phyloP scores from a whole-genome alignment of 2,888 invertebrate species.

The Agrotis puta region DNA sequence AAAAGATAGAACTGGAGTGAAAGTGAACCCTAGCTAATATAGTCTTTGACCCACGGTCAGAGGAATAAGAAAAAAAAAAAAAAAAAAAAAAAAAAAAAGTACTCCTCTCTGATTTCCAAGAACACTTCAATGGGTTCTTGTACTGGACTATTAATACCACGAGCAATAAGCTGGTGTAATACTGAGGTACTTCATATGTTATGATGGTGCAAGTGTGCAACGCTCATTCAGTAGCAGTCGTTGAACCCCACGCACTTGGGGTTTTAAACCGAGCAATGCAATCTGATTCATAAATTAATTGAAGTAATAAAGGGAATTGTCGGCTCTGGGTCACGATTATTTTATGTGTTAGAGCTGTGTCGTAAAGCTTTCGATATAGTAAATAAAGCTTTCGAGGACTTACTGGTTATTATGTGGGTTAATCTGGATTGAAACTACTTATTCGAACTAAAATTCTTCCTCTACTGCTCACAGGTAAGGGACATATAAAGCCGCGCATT shows the following conservation, averaged over 20 bases:
- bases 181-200: slow-evolving; percentile 48
- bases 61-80: no score
- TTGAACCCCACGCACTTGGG: slow-evolving; percentile 67
- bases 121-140: slow-evolving; percentile 67
- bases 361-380: slow-evolving; percentile 2
- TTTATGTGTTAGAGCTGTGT: slow-evolving; percentile 19
- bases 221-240: slow-evolving; percentile 65
- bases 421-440: slow-evolving; percentile 5
- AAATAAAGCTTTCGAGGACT: slow-evolving; percentile 10
- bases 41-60: no score
- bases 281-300: slow-evolving; percentile 59
- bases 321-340: slow-evolving; percentile 15
- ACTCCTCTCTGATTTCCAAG: slow-evolving; percentile 57
- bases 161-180: slow-evolving; percentile 44
- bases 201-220: slow-evolving; percentile 63
- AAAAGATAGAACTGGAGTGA: no score
- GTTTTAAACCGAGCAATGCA: slow-evolving; percentile 57
- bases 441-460: slow-evolving; percentile 9
- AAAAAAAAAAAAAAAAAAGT: no score
- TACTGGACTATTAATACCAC: slow-evolving; percentile 62
- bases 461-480: slow-evolving; percentile 5
- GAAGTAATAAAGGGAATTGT: slow-evolving; percentile 39
- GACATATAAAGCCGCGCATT: slow-evolving; percentile 11
- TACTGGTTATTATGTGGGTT: not conserved
- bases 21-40: no score